A percentile compares a stretch with the other conserved stretches of the same genome.
phyloP scores from a whole-genome alignment of 2,797 vertebrate species.

The Rhynchonycteris naso region DNA sequence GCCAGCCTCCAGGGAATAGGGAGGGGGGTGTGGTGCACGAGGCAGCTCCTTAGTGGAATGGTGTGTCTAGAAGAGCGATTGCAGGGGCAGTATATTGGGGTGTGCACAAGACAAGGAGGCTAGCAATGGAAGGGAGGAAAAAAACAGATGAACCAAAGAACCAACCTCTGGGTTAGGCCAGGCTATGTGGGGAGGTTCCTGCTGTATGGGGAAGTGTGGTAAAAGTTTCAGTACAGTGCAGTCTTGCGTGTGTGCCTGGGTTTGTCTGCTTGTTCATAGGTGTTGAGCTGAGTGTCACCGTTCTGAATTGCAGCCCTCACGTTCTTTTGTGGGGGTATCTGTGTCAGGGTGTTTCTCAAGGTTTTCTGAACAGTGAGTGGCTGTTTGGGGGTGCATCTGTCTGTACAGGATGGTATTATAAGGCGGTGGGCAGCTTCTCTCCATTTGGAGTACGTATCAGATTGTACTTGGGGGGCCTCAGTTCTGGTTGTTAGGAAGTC shows the following conservation, averaged over 20 bases:
- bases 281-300: constrained; percentile 5
- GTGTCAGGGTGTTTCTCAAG: constrained; percentile 59
- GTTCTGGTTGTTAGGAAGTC: not conserved
- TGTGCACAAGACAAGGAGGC: constrained; percentile 27
- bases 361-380: constrained; percentile 31
- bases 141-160: not conserved
- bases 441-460: constrained; percentile 4
- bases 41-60: constrained; percentile 51
- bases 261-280: not conserved
- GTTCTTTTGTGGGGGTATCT: not conserved
- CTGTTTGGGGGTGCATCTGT: not conserved
- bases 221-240: not conserved
- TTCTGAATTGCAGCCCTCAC: constrained; percentile 38
- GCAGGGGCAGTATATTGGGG: not conserved
- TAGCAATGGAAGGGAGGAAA: not conserved
- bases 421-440: not conserved
- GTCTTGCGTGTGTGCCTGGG: not conserved
- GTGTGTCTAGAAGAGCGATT: constrained; percentile 40
- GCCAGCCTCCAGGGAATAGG: constrained; percentile 60
- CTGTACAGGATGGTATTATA: not conserved
- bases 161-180: constrained; percentile 29
- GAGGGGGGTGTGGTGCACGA: not conserved
- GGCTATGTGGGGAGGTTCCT: not conserved
- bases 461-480: not conserved
- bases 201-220: not conserved